phyloP scores from a whole-genome alignment of 2,797 vertebrate genomes.

The Macroramphosus scolopax region DNA sequence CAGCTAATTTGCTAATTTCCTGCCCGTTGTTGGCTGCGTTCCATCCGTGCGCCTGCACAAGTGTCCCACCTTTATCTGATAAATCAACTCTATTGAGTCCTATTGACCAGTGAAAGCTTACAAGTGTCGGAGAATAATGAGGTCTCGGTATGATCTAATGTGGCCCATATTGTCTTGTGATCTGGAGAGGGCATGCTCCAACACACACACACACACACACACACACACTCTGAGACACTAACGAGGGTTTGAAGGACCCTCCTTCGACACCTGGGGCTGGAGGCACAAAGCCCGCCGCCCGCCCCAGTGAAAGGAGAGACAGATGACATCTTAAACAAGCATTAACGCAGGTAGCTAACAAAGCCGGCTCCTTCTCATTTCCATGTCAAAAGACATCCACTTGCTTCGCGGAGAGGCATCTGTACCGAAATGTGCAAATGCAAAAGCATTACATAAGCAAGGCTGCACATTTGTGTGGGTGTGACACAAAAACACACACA shows the following conservation, averaged over 20 bases:
- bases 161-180: constrained; percentile 61
- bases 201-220: constrained; percentile 29
- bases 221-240: constrained; percentile 55
- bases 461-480: constrained; percentile 50
- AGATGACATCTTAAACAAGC: constrained; percentile 74
- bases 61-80: constrained; percentile 32
- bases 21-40: constrained; percentile 8
- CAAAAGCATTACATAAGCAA: constrained; percentile 44
- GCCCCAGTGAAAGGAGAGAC: constrained; percentile 56
- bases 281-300: constrained; percentile 56
- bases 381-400: constrained; percentile 63
- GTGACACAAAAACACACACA: constrained; percentile 36
- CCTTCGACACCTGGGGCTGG: constrained; percentile 63
- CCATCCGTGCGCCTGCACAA: constrained; percentile 15
- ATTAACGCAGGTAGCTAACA: constrained; percentile 70
- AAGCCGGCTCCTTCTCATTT: constrained; percentile 61
- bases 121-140: constrained; percentile 60
- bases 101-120: constrained; percentile 45
- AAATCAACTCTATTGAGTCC: constrained; percentile 50
- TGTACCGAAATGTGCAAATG: constrained; percentile 53
- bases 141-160: constrained; percentile 69
- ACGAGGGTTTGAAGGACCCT: constrained; percentile 69
- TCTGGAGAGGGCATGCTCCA: constrained; percentile 41
- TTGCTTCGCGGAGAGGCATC: constrained; percentile 36
- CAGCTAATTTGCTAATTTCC: constrained; percentile 25